Evolutionary conservation across 2,797 vertebrate species (phyloP).

Genomic region (Liparis tanakae): DNA sequence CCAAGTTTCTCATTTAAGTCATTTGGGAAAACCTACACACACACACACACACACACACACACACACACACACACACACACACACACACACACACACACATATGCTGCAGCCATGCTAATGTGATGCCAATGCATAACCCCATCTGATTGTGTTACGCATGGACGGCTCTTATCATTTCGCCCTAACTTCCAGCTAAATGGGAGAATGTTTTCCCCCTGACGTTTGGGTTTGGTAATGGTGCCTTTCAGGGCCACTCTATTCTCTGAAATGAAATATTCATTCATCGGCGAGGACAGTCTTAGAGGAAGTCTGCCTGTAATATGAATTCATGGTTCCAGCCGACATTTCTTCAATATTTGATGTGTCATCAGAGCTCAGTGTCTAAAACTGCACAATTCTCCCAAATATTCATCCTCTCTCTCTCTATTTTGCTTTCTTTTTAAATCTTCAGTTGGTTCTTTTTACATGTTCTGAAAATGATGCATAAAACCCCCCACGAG

Average conservation of each 20-base stretch:
- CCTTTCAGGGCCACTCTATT: conserved; percentile 80
- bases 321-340: conserved; percentile 80
- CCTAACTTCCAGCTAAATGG: conserved; percentile 75
- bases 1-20: conserved; percentile 51
- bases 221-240: conserved; percentile 79
- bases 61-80: conserved; percentile 23
- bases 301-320: conserved; percentile 77
- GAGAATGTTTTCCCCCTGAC: conserved; percentile 72
- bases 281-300: conserved; percentile 77
- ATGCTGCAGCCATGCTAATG: conserved; percentile 64
- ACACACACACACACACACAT: conserved; percentile 13
- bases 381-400: conserved; percentile 65
- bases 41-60: conserved; percentile 30
- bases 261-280: conserved; percentile 84
- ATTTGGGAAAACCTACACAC: conserved; percentile 48
- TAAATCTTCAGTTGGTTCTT: conserved; percentile 36
- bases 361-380: conserved; percentile 77
- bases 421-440: conserved; percentile 51
- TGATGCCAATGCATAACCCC: conserved; percentile 76
- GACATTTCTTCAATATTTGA: conserved; percentile 86
- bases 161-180: conserved; percentile 73
- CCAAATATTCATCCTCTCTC: conserved; percentile 57
- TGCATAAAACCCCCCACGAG: conserved; percentile 31
- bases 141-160: conserved; percentile 78
- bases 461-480: conserved; percentile 40